A percentile compares a stretch with the other conserved stretches of the same genome.
Conservation (phyloP, 2,888 invertebrate genomes). For the Perizoma affinitatum region DNA sequence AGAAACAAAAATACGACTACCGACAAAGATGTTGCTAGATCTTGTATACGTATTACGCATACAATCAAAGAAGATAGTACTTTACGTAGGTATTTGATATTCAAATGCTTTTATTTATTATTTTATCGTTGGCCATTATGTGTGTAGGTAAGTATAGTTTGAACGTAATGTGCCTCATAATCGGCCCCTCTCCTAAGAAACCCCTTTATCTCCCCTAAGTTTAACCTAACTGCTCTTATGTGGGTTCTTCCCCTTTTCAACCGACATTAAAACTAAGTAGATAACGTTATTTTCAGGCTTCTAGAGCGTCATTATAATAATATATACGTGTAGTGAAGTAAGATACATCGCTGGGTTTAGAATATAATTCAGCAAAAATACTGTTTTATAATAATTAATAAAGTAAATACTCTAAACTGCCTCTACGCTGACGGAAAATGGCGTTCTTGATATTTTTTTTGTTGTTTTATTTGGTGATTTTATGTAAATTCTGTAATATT, state of each 20-base stretch:
- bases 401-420: too few relatives aligned
- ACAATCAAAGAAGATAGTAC: background rate
- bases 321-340: too few relatives aligned
- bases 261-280: slow-evolving; percentile 27
- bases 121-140: slow-evolving; percentile 6
- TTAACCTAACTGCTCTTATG: slow-evolving; percentile 45
- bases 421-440: too few relatives aligned
- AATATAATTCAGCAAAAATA: too few relatives aligned
- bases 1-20: too few relatives aligned
- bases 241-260: slow-evolving; percentile 37
- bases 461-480: too few relatives aligned
- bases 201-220: slow-evolving; percentile 50
- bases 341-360: too few relatives aligned
- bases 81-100: background rate
- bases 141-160: slow-evolving; percentile 9
- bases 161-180: slow-evolving; percentile 32
- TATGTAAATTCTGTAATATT: too few relatives aligned
- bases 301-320: slow-evolving; percentile 1
- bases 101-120: background rate
- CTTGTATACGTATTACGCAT: background rate
- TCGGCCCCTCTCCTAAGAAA: slow-evolving; percentile 36
- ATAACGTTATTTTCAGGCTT: slow-evolving; percentile 20
- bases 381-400: too few relatives aligned
- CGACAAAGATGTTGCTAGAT: too few relatives aligned
- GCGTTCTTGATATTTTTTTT: too few relatives aligned